A percentile compares a stretch with the other conserved stretches of the same genome.
Conservation (phyloP, 2,113 vertebrate genomes). For the Platysternon megacephalum region DNA sequence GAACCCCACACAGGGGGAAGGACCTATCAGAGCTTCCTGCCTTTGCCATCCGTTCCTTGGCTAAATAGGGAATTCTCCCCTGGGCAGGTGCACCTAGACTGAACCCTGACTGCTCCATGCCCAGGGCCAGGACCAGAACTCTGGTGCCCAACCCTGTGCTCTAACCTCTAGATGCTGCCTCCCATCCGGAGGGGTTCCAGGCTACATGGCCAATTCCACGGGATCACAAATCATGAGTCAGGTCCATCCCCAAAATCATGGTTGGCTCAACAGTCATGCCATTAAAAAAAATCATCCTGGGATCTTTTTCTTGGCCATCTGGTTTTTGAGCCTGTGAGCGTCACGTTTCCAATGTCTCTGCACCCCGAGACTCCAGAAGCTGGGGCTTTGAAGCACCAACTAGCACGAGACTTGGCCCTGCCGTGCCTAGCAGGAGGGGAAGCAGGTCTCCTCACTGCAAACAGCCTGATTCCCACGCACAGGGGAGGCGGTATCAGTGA, state of each 20-base stretch:
- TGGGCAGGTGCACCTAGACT: neutral
- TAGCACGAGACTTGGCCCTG: neutral
- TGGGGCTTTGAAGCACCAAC: neutral
- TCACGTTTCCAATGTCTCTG: neutral
- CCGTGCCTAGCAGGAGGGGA: neutral
- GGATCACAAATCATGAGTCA: neutral
- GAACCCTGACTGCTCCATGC: neutral
- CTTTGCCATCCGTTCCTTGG: no score
- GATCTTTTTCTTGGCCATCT: neutral
- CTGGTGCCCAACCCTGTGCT: neutral
- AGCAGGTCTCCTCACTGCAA: neutral
- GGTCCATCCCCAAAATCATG: neutral
- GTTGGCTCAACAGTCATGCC: neutral
- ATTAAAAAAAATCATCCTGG: neutral
- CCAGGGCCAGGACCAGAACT: neutral
- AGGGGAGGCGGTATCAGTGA: neutral
- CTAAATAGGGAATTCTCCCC: neutral
- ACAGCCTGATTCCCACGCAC: neutral
- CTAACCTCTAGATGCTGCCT: neutral
- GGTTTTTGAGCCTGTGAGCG: neutral
- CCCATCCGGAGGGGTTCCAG: neutral
- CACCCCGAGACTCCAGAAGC: neutral
- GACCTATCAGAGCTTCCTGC: neutral
- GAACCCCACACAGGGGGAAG: neutral
- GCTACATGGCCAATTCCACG: neutral